Evolutionary conservation across 2,113 vertebrate species (phyloP), one percentile per base, ranked within the genome.

Genomic region (Hyperopisus bebe): DNA sequence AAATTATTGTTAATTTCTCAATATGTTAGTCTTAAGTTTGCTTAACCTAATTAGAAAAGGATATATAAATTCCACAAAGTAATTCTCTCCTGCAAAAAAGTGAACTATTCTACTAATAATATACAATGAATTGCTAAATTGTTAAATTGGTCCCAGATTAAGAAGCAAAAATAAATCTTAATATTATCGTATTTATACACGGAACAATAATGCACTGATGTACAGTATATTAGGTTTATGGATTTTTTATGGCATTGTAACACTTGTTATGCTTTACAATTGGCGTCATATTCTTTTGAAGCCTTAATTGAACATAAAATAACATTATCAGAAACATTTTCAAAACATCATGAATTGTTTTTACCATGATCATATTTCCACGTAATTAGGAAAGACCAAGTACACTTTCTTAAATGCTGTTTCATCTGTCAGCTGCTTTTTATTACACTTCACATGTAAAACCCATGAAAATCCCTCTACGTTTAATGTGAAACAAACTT

Each of bases 301-400:
- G 35, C 21, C 55, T 24, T 44, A 42, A 21, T 11, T 17, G 80
- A 50, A 51, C 51, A 84, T 51, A 7, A 62, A 10, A 58, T 87
- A 92, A 93, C 1, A 84, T 92, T 89, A 53, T 58, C 88, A 90
- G 83, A 88, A 39, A 82, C 21, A 48, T 27, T 7, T 86, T 91
- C 93, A 94, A 90, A 91, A 47, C 62, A 70, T 47, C 46, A 46
- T 83, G 80, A 83, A 83, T 84, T 44, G 82, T 46, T 70, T 70
- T 31, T 31, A 70, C 10, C n/a, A 5, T 70, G 62, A 31, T 13
- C 62, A 31, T 31, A 31, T 31, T 70, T 15, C 10, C 27, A 13
- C 9, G 10, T 70, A 31, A 70, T 70, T 70, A 31, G n/a, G 62
- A 70, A 31, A 31, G n/a, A 11, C 62, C n/a, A 70, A 70, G 27